phyloP scores from a whole-genome alignment of 2,888 invertebrate genomes.

The Eupithecia dodoneata region DNA sequence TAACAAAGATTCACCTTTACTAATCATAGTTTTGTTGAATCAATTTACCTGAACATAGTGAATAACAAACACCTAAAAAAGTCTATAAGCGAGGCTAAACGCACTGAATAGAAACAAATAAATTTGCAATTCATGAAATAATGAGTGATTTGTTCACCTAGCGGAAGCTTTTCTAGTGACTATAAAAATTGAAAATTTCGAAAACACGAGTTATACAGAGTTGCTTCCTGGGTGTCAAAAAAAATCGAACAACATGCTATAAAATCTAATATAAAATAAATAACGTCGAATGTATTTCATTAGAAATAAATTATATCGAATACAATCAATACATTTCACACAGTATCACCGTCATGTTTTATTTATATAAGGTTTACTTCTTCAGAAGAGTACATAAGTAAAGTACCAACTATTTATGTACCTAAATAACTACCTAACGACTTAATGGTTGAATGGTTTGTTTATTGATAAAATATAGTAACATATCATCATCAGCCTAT shows the following conservation, averaged over 20 bases:
- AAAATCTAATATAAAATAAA: neutral
- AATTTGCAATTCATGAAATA: neutral
- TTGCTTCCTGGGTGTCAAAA: neutral
- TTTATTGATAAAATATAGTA: too few species aligned
- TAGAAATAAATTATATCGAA: too few species aligned
- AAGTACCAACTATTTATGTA: too few species aligned
- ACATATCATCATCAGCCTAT: too few species aligned
- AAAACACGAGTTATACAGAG: neutral
- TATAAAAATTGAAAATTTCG: neutral
- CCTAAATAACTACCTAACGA: too few species aligned
- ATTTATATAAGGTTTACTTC: neutral
- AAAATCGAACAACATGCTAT: neutral
- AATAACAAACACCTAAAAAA: neutral
- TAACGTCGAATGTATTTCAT: neutral
- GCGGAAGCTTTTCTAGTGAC: neutral
- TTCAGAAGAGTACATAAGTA: too few species aligned
- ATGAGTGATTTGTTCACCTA: too few species aligned
- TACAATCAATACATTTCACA: neutral
- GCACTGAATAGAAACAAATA: neutral
- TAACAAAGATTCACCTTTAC: neutral
- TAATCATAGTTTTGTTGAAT: neutral
- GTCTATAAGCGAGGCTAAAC: neutral
- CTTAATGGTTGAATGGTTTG: too few species aligned
- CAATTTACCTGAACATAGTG: neutral
- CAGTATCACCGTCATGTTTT: neutral